These are phyloP conservation scores for Barnardius zonarius DNA, from an alignment of 2,113 vertebrate genomes.

Conservation along the genomic window DNA sequence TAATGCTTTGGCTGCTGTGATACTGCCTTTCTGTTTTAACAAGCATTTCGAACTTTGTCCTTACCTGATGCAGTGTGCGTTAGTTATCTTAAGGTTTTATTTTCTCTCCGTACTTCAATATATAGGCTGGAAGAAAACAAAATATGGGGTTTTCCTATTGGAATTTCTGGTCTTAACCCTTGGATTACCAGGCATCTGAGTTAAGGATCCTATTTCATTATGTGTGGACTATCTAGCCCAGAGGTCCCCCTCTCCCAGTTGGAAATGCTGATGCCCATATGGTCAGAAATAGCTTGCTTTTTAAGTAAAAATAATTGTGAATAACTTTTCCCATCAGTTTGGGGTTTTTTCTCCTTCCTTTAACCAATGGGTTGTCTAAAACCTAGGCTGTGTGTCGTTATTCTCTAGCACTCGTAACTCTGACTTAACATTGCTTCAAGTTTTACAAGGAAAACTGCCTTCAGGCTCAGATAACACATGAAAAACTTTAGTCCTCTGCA, in stretches of 20 bases:
- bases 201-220: neutral
- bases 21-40: neutral
- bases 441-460: constrained; percentile 37
- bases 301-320: neutral
- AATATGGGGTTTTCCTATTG: neutral
- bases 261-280: constrained; percentile 8
- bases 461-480: neutral
- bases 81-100: neutral
- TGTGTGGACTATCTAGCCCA: neutral
- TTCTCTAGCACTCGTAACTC: neutral
- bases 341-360: neutral
- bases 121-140: neutral
- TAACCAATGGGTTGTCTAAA: neutral
- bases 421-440: neutral
- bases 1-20: neutral
- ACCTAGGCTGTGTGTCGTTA: constrained; percentile 10
- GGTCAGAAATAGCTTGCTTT: neutral
- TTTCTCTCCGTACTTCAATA: neutral
- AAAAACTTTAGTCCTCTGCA: neutral
- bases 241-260: neutral
- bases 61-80: neutral
- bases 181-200: neutral
- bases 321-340: neutral
- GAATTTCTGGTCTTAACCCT: neutral
- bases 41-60: neutral